These are phyloP conservation scores for Butorides virescens DNA, from an alignment of 2,113 vertebrate species.

Conservation along the genomic window DNA sequence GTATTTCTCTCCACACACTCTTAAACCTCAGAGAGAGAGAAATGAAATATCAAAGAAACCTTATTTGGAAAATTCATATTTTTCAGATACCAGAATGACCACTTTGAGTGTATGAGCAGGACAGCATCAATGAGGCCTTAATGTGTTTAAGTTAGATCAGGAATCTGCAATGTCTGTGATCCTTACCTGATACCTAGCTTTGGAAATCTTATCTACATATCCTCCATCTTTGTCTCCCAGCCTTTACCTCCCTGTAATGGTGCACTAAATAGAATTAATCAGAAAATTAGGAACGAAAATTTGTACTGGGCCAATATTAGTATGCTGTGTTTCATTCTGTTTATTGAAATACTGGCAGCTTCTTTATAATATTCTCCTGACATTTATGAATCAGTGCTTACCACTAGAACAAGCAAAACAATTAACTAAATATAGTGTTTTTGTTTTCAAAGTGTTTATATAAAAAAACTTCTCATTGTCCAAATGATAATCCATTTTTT, in stretches of 20 bases:
- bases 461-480: not conserved
- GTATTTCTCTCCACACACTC: not conserved
- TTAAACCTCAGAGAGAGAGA: not conserved
- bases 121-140: not conserved
- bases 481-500: not conserved
- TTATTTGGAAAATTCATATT: not conserved
- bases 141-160: not conserved
- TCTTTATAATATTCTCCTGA: not conserved
- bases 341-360: not conserved
- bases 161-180: not conserved
- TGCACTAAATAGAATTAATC: not conserved
- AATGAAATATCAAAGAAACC: not conserved
- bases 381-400: not conserved
- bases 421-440: not conserved
- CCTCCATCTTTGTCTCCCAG: not conserved
- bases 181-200: not conserved
- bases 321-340: not conserved
- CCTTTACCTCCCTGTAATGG: not conserved
- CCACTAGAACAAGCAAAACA: not conserved
- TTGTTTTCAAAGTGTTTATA: not conserved
- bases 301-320: fast-evolving
- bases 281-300: not conserved
- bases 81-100: not conserved
- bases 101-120: not conserved
- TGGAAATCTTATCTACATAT: not conserved